Evolutionary conservation across 2,113 vertebrate genomes (phyloP).

Genomic region (Hymenochirus boettgeri): DNA sequence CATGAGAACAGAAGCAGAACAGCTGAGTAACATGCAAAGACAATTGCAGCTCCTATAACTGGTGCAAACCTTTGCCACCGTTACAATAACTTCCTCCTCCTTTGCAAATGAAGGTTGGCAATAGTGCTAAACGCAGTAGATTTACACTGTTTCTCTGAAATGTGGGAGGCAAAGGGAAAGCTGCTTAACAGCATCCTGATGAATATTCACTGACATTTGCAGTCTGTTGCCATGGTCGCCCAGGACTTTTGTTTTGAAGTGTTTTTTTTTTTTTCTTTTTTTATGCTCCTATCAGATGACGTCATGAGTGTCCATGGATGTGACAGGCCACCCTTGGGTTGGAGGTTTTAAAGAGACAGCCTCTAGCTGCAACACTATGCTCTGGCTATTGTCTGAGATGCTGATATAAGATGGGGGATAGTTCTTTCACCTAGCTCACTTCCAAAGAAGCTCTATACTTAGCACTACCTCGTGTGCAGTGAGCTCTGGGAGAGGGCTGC

Average conservation of each 20-base stretch:
- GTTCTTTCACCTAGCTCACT: slow-evolving; percentile 6
- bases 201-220: slow-evolving; percentile 50
- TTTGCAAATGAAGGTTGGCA: slow-evolving; percentile 30
- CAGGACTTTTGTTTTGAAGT: slow-evolving; percentile 69
- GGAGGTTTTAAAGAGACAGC: slow-evolving; percentile 70
- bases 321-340: slow-evolving; percentile 72
- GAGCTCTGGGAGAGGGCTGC: slow-evolving; percentile 14
- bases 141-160: slow-evolving; percentile 26
- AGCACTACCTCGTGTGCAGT: slow-evolving; percentile 22
- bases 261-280: slow-evolving; percentile 45
- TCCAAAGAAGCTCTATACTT: slow-evolving; percentile 22
- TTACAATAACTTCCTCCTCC: slow-evolving; percentile 17
- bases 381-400: slow-evolving; percentile 50
- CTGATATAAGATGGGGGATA: slow-evolving; percentile 44
- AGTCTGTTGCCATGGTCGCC: slow-evolving; percentile 63
- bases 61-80: slow-evolving; percentile 31
- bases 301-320: slow-evolving; percentile 65
- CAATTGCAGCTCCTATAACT: slow-evolving; percentile 14
- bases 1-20: background rate
- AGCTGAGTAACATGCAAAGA: slow-evolving; percentile 28
- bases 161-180: slow-evolving; percentile 33
- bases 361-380: slow-evolving; percentile 50
- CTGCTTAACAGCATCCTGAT: slow-evolving; percentile 45
- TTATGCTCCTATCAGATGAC: slow-evolving; percentile 57
- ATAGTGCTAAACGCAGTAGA: slow-evolving; percentile 34